Conservation (phyloP, 1,140 invertebrate genomes). For the Pogonognathellus flavescens region DNA sequence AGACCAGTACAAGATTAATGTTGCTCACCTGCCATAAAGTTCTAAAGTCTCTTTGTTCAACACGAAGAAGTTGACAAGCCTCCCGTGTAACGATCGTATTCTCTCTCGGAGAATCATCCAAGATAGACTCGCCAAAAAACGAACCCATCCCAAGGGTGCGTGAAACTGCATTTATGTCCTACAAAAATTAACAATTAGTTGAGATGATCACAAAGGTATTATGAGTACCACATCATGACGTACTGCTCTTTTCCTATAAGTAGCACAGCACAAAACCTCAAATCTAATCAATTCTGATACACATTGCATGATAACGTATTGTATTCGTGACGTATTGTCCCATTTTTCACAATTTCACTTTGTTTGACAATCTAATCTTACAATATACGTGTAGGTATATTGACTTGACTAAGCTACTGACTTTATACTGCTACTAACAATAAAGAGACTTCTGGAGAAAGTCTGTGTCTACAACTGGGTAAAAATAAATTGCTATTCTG, state of each 20-base stretch:
- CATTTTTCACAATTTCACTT: slow-evolving; percentile 23
- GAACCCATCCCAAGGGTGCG: slow-evolving; percentile 80
- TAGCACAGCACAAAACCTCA: too few relatives aligned
- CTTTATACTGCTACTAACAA: too few relatives aligned
- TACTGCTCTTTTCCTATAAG: too few relatives aligned
- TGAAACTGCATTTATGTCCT: slow-evolving; percentile 66
- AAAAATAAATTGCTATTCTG: slow-evolving; percentile 21
- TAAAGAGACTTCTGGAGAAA: background rate
- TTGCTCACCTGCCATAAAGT: slow-evolving; percentile 81
- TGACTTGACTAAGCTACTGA: too few relatives aligned
- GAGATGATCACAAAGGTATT: too few relatives aligned
- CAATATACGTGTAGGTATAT: too few relatives aligned
- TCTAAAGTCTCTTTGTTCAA: slow-evolving; percentile 82
- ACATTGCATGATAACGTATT: background rate
- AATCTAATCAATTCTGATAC: too few relatives aligned
- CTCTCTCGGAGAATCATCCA: slow-evolving; percentile 80
- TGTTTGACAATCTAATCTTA: slow-evolving; percentile 36
- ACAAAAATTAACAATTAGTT: slow-evolving; percentile 6
- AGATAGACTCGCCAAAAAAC: slow-evolving; percentile 80
- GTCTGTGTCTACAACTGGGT: background rate
- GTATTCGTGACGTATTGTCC: background rate
- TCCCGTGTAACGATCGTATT: slow-evolving; percentile 82
- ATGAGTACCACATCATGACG: too few relatives aligned
- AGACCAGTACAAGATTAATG: background rate
- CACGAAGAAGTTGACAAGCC: slow-evolving; percentile 80